These are phyloP conservation scores for Ceratitis capitata DNA, from an alignment of 1,140 invertebrate species.

Conservation along the genomic window DNA sequence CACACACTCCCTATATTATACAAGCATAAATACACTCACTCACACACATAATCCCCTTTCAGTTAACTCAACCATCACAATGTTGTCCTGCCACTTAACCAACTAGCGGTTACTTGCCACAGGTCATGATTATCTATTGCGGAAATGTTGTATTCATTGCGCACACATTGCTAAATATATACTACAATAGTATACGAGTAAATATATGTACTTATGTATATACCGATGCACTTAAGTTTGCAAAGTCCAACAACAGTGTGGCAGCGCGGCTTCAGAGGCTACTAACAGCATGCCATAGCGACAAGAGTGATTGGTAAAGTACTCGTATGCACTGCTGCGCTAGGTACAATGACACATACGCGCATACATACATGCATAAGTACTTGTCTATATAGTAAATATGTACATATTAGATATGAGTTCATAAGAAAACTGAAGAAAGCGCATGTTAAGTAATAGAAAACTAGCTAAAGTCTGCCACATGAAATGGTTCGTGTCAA, in stretches of 20 bases:
- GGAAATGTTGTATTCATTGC: not conserved
- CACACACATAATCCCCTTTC: not conserved
- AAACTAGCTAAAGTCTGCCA: not conserved
- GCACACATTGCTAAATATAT: not conserved
- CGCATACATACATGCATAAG: not conserved
- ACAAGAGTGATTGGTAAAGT: not conserved
- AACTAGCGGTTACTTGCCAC: not conserved
- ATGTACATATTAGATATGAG: not conserved
- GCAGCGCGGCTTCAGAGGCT: not conserved
- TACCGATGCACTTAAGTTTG: not conserved
- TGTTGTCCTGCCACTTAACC: not conserved
- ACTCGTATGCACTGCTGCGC: not conserved
- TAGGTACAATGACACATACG: not conserved
- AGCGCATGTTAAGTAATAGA: not conserved
- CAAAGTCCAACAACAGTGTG: not conserved
- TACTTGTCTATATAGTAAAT: not conserved
- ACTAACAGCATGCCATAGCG: not conserved
- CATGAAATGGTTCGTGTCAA: not conserved
- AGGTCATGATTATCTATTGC: slow-evolving; percentile 2
- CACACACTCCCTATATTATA: no score
- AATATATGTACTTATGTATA: not conserved
- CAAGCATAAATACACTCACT: no score
- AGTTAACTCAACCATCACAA: not conserved
- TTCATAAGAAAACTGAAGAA: not conserved
- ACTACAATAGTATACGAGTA: no score